phyloP scores from a whole-genome alignment of 2,797 vertebrate genomes.

The Sebastes goodei region DNA sequence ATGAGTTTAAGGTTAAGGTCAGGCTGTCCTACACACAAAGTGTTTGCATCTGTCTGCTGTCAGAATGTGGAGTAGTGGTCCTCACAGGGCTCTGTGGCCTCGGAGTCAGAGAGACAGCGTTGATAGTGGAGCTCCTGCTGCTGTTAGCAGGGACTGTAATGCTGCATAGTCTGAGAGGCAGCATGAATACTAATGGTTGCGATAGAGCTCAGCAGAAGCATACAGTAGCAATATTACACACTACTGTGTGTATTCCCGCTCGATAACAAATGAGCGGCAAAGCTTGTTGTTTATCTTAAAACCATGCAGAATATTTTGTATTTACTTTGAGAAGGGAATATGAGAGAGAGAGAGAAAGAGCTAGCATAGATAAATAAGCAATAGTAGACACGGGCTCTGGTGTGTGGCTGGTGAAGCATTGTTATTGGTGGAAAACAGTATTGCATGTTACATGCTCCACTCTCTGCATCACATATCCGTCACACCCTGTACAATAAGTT shows the following conservation, averaged over 20 bases:
- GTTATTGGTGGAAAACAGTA: background rate
- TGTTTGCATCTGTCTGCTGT: background rate
- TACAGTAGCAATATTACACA: background rate
- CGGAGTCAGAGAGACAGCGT: background rate
- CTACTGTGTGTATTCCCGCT: background rate
- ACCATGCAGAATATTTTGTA: background rate
- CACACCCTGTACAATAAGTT: background rate
- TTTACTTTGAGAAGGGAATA: background rate
- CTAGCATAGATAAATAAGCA: background rate
- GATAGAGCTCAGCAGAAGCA: slow-evolving; percentile 24
- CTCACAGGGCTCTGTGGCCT: slow-evolving; percentile 11
- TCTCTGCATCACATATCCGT: background rate
- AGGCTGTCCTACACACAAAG: background rate
- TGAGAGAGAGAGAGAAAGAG: background rate
- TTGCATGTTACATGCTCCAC: background rate
- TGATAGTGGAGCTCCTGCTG: slow-evolving; percentile 31
- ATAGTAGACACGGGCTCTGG: background rate
- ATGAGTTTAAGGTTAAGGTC: background rate
- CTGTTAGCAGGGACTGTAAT: slow-evolving; percentile 34
- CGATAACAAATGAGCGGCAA: background rate
- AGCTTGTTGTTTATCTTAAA: background rate
- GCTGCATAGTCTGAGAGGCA: slow-evolving; percentile 59
- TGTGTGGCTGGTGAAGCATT: background rate
- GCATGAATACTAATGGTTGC: slow-evolving; percentile 64
- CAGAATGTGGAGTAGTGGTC: slow-evolving; percentile 2